Evolutionary conservation across 2,113 vertebrate species (phyloP), one percentile per base, ranked within the genome.

Genomic region (Lepisosteus osseus): DNA sequence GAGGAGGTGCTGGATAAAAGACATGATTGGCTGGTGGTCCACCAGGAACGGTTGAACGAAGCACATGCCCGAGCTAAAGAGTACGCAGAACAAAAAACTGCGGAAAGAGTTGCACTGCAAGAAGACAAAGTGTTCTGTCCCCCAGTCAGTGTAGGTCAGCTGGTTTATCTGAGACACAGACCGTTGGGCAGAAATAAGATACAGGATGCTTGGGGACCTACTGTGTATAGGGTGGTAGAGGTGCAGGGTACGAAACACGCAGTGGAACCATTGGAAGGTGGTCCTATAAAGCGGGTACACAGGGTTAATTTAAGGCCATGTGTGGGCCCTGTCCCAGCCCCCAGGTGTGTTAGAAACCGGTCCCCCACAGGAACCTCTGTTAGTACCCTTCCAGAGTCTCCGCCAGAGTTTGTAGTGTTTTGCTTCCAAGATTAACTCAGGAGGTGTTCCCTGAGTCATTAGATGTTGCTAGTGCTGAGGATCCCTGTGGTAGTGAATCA

Each of bases 171-270:
- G 56, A 29, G 54, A 0, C 59, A 76, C 14, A 0, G 75, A 17
- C 67, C 67, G 1, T 6, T 12, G 0, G 72, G 72, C 0, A 29
- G 57, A 8, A 73, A 77, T 3, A 74, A 76, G 73, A 77, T 75
- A 11, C 62, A 74, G 14, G 65, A 72, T 69, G 47, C 61, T 2
- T 72, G 70, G 75, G 17, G 9, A 6, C 54, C 71, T 4, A 64
- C 3, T 0, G 42, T 15, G 45, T 64, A 72, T 11, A 41, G 59
- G 11, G 69, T 57, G 14, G 8, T 71, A 8, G 69, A 75, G 7
- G 40, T 75, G 1, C 64, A 61, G 12, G 74, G 64, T 9, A 71
- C 69, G 1, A 68, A 62, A 12, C 9, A 67, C 8, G 41, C 55
- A 0, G 44, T 75, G 3, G 45, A 62, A 40, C 63, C 69, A 2